Conservation (phyloP, 2,113 vertebrate species). For the Ploceus nigricollis region DNA sequence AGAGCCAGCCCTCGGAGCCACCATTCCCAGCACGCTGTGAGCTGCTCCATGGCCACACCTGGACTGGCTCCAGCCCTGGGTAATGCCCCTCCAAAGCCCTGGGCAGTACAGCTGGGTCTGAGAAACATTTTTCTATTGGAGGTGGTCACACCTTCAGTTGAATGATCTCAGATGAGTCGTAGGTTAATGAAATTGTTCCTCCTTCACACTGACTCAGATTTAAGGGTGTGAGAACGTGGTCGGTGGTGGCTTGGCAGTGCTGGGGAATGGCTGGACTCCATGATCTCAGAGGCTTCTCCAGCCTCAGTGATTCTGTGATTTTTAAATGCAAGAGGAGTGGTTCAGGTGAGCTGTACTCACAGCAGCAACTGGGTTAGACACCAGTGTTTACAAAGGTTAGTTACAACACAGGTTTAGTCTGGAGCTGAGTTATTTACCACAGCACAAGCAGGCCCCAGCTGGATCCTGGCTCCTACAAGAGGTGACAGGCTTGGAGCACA, state of each 20-base stretch:
- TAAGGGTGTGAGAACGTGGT: rapidly evolving
- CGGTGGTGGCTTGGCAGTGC: neutral
- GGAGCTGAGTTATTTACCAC: neutral
- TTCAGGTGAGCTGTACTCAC: neutral
- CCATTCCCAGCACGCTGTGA: rapidly evolving
- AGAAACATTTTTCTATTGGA: neutral
- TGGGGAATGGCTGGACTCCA: neutral
- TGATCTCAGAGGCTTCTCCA: neutral
- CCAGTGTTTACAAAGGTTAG: neutral
- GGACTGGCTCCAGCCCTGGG: neutral
- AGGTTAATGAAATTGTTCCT: neutral
- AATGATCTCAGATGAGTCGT: neutral
- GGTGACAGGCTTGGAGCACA: neutral
- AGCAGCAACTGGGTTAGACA: neutral
- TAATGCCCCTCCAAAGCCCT: rapidly evolving
- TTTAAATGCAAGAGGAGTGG: neutral
- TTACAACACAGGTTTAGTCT: neutral
- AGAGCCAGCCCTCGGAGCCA: neutral
- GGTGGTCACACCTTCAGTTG: neutral
- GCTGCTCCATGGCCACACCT: neutral
- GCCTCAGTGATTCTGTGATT: neutral
- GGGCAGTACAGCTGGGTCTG: neutral
- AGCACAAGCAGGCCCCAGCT: neutral
- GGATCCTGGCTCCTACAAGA: neutral
- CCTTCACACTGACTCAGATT: neutral